Percentiles rank a stretch among this genome's conserved stretches.
Conservation (phyloP, 2,797 vertebrate species). For the Sebastes hubbsi region DNA sequence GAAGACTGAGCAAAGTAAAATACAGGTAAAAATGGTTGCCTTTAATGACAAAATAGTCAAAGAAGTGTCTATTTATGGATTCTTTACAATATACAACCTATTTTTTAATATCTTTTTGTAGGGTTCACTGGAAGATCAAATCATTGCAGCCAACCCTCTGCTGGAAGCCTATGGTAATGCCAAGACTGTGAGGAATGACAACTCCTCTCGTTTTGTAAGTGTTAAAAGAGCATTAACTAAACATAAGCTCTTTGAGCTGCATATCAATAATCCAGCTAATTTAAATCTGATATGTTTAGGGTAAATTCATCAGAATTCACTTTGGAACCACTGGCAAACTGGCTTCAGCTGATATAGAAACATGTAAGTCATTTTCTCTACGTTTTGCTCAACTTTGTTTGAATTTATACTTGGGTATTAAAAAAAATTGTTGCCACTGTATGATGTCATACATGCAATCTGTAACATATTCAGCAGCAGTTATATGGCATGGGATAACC, state of each 20-base stretch:
- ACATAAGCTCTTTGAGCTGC: background rate
- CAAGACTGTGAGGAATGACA: constrained; percentile 91
- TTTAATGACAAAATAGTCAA: background rate
- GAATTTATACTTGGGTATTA: background rate
- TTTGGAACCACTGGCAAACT: constrained; percentile 46
- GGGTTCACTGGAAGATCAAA: constrained; percentile 89
- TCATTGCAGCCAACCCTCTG: constrained; percentile 86
- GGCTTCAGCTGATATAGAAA: constrained; percentile 63
- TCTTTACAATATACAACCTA: background rate
- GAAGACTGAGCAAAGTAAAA: constrained; percentile 35
- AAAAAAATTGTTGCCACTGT: too few relatives aligned
- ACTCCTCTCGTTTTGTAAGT: constrained; percentile 83
- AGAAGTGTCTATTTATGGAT: background rate
- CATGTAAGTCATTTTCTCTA: constrained; percentile 30
- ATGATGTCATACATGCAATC: too few relatives aligned
- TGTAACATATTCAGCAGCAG: background rate
- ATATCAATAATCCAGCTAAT: background rate
- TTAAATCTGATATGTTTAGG: constrained; percentile 11
- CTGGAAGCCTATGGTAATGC: constrained; percentile 90
- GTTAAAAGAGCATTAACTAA: background rate
- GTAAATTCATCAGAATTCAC: constrained; percentile 59
- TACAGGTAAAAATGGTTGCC: constrained; percentile 42
- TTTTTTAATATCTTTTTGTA: constrained; percentile 31
- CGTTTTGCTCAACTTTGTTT: background rate
- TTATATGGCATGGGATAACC: constrained; percentile 58